Evolutionary conservation across 2,888 invertebrate genomes (phyloP).

Genomic region (Yponomeuta plumbellus): DNA sequence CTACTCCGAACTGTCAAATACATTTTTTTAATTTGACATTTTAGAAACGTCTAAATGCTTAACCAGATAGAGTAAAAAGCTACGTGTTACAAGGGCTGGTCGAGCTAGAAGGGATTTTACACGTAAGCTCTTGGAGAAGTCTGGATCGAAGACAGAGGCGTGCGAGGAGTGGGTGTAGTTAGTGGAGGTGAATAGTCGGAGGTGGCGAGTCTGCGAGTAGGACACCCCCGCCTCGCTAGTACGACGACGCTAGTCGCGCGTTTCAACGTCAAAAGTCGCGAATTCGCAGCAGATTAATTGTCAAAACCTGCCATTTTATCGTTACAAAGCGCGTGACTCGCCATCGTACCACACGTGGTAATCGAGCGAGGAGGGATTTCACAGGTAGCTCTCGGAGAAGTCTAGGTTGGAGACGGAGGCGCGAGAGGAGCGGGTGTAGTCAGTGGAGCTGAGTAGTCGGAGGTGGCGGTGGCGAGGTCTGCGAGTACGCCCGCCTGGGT

Average conservation of each 20-base stretch:
- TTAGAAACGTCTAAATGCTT: too few relatives aligned
- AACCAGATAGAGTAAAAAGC: too few relatives aligned
- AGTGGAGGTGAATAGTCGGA: conserved; percentile 86
- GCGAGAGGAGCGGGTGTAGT: conserved; percentile 87
- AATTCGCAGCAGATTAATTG: too few relatives aligned
- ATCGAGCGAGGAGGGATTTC: conserved; percentile 20
- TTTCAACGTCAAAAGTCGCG: too few relatives aligned
- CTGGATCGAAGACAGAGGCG: conserved; percentile 90
- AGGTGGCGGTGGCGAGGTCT: conserved; percentile 87
- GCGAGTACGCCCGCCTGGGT: conserved; percentile 84
- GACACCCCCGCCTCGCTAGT: too few relatives aligned
- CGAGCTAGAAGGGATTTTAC: conserved; percentile 41
- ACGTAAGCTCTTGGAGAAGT: conserved; percentile 93
- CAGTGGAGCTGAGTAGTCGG: conserved; percentile 85
- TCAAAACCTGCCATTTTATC: too few relatives aligned
- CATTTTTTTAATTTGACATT: too few relatives aligned
- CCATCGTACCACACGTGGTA: too few relatives aligned
- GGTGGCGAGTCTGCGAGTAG: too few relatives aligned
- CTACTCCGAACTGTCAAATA: too few relatives aligned
- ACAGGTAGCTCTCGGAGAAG: conserved; percentile 92
- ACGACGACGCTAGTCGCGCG: too few relatives aligned
- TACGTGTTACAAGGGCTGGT: not conserved
- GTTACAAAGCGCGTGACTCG: too few relatives aligned
- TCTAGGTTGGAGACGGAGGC: conserved; percentile 92
- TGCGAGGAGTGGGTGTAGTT: conserved; percentile 88